These are phyloP conservation scores for Lacanobia wlatinum DNA, from an alignment of 2,888 invertebrate genomes.

Conservation along the genomic window DNA sequence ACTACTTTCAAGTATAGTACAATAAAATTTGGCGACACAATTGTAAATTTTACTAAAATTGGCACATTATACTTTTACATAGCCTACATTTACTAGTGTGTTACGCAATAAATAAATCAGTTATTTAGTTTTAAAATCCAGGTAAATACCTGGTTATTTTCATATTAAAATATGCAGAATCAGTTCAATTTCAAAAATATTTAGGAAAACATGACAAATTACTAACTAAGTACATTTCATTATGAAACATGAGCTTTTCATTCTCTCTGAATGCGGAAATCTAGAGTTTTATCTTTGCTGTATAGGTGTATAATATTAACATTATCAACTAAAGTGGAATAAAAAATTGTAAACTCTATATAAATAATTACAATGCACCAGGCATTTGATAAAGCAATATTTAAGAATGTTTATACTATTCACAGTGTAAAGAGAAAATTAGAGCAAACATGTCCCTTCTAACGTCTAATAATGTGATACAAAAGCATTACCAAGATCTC, in stretches of 20 bases:
- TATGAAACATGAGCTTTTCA: conserved; percentile 79
- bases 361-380: conserved; percentile 86
- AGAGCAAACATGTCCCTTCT: conserved; percentile 78
- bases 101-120: conserved; percentile 66
- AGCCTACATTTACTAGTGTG: conserved; percentile 74
- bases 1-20: conserved; percentile 68
- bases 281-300: conserved; percentile 65
- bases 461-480: conserved; percentile 80
- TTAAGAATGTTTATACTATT: conserved; percentile 78
- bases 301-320: conserved; percentile 75
- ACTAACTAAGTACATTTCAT: conserved; percentile 82
- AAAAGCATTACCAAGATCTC: conserved; percentile 76
- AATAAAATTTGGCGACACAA: conserved; percentile 73
- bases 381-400: conserved; percentile 80
- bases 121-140: conserved; percentile 63
- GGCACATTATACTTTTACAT: conserved; percentile 79
- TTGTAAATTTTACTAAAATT: conserved; percentile 81
- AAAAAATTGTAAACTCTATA: conserved; percentile 82
- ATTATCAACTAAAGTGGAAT: conserved; percentile 78
- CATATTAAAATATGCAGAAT: conserved; percentile 65
- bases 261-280: conserved; percentile 71
- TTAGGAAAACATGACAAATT: conserved; percentile 63
- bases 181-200: conserved; percentile 71
- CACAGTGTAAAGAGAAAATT: conserved; percentile 82
- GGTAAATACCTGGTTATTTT: conserved; percentile 61